Percentiles rank a stretch among this genome's conserved stretches.
phyloP scores from a whole-genome alignment of 1,140 invertebrate genomes.

The Homarus americanus region DNA sequence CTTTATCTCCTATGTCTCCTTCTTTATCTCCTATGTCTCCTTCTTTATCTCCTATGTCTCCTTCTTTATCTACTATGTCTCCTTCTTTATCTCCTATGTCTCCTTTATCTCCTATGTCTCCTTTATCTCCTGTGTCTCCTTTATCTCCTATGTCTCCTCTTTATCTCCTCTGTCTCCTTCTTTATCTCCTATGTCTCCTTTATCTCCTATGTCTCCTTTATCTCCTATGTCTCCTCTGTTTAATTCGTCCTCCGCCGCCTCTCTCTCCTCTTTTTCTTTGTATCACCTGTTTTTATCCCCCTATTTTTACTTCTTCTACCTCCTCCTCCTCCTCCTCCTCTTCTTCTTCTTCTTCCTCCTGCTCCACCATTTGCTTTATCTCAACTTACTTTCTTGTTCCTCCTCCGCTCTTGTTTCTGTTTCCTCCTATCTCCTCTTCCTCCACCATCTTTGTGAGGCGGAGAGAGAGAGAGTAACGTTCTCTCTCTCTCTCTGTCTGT shows the following conservation, averaged over 20 bases:
- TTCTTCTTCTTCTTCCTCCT: neutral
- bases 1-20: neutral
- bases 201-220: too few species aligned
- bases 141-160: neutral
- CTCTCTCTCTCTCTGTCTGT: neutral
- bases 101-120: neutral
- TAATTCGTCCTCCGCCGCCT: too few species aligned
- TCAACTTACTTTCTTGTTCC: neutral
- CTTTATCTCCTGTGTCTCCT: too few species aligned
- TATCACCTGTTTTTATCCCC: too few species aligned
- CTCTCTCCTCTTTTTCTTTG: too few species aligned
- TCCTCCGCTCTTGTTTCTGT: neutral
- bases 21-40: neutral
- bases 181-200: too few species aligned
- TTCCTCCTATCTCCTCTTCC: neutral
- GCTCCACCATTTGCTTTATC: neutral
- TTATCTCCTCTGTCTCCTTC: neutral
- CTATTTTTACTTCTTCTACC: too few species aligned
- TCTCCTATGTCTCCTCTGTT: too few species aligned
- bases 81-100: neutral
- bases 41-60: conserved; percentile 16
- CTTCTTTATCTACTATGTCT: neutral
- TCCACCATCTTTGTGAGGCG: too few species aligned
- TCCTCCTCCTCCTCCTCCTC: neutral
- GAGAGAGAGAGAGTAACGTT: too few species aligned